Evolutionary conservation across 2,888 invertebrate genomes (phyloP), one percentile per base, ranked within the genome.

Genomic region (Tuta absoluta): DNA sequence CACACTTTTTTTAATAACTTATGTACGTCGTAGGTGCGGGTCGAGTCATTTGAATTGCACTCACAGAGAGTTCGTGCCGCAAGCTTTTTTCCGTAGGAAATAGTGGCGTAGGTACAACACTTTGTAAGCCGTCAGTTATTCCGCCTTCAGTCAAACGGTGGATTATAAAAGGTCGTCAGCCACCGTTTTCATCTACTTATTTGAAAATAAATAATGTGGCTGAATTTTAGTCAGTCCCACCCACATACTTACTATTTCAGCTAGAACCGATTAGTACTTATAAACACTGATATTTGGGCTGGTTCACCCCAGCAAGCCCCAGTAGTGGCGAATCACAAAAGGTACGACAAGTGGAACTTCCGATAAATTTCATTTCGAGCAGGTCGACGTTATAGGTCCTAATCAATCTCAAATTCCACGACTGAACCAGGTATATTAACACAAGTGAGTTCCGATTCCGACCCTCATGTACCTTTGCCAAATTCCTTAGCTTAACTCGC

Each of bases 1-100:
- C 86, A 84, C 84, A 87, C 88, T 88, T 91, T 90, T 88, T 91
- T 91, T 91, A 91, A 91, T 91, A 91, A 90, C 91, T 89, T 90
- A 91, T 90, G 90, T 89, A 87, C 77, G 79, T 79, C 69, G 70
- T 69, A 70, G 71, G 69, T 69, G 71, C 68, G 72, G 74, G 75
- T 77, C 81, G 82, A 77, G 79, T 79, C 82, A 82, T 83, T 81
- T 80, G 79, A 80, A 79, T 80, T 80, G 77, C 79, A 77, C 80
- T 79, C 77, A 76, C 72, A 75, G 74, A 75, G 74, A 82, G 82
- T 80, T 82, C 80, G 81, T 76, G 80, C 79, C 75, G 79, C 79
- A 72, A 56, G 56, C 72, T 80, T 87, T 84, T 79, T 86, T 81
- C 82, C 83, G 81, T 80, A 83, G 84, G 85, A 87, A 84, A 86